Percentiles rank a stretch among this genome's conserved stretches.
Evolutionary conservation across 2,797 vertebrate genomes (phyloP).

Genomic region (Centropyge bicolor): DNA sequence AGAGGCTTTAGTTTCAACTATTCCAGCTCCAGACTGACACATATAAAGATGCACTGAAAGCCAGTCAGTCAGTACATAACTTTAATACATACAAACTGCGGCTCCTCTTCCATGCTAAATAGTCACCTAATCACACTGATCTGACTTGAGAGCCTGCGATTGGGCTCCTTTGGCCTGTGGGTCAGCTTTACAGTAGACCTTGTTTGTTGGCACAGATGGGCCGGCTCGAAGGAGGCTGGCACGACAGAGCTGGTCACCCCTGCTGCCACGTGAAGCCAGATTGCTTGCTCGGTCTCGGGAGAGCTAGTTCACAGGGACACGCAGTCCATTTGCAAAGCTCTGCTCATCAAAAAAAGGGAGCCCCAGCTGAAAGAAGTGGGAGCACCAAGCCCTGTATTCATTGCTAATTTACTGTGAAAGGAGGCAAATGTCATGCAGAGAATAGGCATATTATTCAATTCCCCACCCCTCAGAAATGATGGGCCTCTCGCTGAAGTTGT

Average conservation of each 20-base stretch:
- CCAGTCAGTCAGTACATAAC: not conserved
- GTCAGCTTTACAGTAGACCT: conserved; percentile 60
- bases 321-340: conserved; percentile 41
- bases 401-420: conserved; percentile 59
- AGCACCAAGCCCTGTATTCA: conserved; percentile 51
- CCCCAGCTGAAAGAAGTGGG: conserved; percentile 45
- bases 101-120: not conserved
- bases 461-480: conserved; percentile 3
- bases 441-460: conserved; percentile 43
- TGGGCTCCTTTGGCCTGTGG: conserved; percentile 33
- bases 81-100: not conserved
- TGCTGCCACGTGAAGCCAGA: conserved; percentile 72
- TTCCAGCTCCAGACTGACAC: conserved; percentile 22
- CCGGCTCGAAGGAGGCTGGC: conserved; percentile 50
- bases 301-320: conserved; percentile 68
- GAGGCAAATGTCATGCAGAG: conserved; percentile 44
- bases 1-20: conserved; percentile 28
- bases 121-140: conserved; percentile 39
- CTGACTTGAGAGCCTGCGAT: conserved; percentile 34
- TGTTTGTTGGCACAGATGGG: conserved; percentile 63
- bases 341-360: conserved; percentile 61
- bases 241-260: conserved; percentile 63
- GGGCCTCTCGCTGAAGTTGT: conserved; percentile 16
- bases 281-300: conserved; percentile 38
- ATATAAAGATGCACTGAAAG: not conserved